Percentiles rank a stretch among this genome's conserved stretches.
Evolutionary conservation across 1,140 invertebrate species (phyloP).

Genomic region (Paralvinella palmiformis): DNA sequence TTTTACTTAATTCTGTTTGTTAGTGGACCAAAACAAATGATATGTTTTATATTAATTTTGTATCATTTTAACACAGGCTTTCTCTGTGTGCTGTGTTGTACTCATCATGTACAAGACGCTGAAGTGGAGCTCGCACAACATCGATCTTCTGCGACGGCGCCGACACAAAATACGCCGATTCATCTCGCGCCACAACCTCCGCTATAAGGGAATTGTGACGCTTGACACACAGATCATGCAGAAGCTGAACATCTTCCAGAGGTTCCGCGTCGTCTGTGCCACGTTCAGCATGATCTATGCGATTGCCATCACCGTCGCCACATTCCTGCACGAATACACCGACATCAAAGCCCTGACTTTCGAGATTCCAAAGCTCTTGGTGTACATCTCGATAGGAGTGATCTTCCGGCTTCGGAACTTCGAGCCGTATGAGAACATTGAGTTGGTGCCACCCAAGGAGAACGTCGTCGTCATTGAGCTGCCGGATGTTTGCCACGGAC

Average conservation of each 20-base stretch:
- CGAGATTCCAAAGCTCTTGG: neutral
- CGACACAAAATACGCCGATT: constrained; percentile 5
- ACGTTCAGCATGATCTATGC: constrained; percentile 3
- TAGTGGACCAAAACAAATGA: no score
- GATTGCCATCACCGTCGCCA: constrained; percentile 5
- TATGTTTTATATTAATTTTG: no score
- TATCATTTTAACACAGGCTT: constrained; percentile 3
- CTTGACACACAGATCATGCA: neutral
- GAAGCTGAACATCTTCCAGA: neutral
- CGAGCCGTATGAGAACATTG: constrained; percentile 2
- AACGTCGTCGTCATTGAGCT: constrained; percentile 1
- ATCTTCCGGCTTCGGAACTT: constrained; percentile 8
- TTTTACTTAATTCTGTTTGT: no score
- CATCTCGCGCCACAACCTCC: constrained; percentile 2
- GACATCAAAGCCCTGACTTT: constrained; percentile 2
- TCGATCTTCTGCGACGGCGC: constrained; percentile 3
- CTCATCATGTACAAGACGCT: constrained; percentile 10
- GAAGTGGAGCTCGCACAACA: constrained; percentile 7
- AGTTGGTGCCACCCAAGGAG: constrained; percentile 3
- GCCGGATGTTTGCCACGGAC: neutral
- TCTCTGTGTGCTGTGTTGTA: constrained; percentile 6
- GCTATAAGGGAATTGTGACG: neutral
- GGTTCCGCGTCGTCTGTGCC: neutral
- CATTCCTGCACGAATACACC: constrained; percentile 7
- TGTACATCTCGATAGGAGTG: neutral